Base-by-base conservation (phyloP, 2,113 vertebrate genomes). In the Proterorhinus semilunaris region DNA sequence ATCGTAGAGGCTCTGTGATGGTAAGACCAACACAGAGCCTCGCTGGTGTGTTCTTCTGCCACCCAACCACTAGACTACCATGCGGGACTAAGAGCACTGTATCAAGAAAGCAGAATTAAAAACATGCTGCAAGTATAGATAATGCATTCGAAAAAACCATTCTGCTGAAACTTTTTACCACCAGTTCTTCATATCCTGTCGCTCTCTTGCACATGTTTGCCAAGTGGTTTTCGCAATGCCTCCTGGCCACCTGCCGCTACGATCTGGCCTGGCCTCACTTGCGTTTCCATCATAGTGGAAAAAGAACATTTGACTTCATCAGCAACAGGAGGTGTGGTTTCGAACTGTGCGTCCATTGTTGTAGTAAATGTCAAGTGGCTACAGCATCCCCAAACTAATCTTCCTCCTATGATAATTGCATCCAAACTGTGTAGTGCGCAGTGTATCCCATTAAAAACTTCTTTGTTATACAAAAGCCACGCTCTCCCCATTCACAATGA, bases 341-440 rank as follows among this genome's bases (percentile, higher is more conserved):
- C 2, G 55, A 74, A 90, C 84, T 88, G 85, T 80, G 77, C 82
- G 55, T 67, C 84, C 73, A 78, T 87, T 90, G 85, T 90, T 79
- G 55, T 79, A 68, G 74, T 71, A 71, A 82, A 81, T 65, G 73
- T 64, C 58, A 79, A 71, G 51, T 78, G 69, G 63, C 58, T 52
- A 8, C 27, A 27, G 69, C 63, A 27, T 74, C 62, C 49, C 27
- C 36, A 57, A 36, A 36, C 27, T 36, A 36, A 36, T 36, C 27
- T 36, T 36, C 27, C 27, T 36, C 27, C 27, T 36, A 36, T 36
- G 27, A 36, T 36, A 36, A 36, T 36, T 36, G 27, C 27, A 36
- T 36, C 4, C 27, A 3, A 36, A 36, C 27, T 36, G 27, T 36
- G 27, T 36, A 67, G 27, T 13, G 64, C 53, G 71, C 76, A 81